These are phyloP conservation scores for Tachyglossus aculeatus DNA, from an alignment of 2,797 vertebrate genomes.

Conservation along the genomic window DNA sequence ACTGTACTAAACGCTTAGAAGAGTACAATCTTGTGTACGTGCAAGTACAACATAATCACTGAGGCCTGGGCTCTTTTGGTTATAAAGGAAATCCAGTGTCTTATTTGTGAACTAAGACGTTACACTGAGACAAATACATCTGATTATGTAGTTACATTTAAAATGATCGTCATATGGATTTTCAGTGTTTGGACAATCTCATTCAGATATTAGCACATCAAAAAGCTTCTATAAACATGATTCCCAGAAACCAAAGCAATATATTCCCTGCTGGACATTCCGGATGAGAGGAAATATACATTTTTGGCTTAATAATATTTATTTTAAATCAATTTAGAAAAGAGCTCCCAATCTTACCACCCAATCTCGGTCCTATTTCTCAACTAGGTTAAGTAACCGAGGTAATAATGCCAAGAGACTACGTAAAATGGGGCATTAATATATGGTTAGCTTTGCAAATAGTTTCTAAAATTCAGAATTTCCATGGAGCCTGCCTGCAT, in stretches of 20 bases:
- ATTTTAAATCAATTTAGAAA: not conserved
- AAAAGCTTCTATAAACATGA: not conserved
- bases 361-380: not conserved
- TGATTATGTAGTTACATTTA: not conserved
- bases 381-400: not conserved
- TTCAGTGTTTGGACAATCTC: not conserved
- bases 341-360: not conserved
- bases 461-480: not conserved
- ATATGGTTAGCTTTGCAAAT: not conserved
- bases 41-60: too few species aligned
- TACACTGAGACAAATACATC: not conserved
- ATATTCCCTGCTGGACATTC: not conserved
- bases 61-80: too few species aligned
- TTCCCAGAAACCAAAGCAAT: constrained; percentile 13
- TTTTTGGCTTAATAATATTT: not conserved
- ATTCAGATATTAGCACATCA: not conserved
- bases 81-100: too few species aligned
- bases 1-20: too few species aligned
- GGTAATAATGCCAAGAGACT: not conserved
- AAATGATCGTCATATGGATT: not conserved
- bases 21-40: too few species aligned
- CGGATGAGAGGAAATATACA: not conserved
- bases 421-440: not conserved
- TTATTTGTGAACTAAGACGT: not conserved
- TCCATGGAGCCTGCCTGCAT: not conserved